Evolutionary conservation across 2,888 invertebrate species (phyloP).

Genomic region (Invenusta paracnida): DNA sequence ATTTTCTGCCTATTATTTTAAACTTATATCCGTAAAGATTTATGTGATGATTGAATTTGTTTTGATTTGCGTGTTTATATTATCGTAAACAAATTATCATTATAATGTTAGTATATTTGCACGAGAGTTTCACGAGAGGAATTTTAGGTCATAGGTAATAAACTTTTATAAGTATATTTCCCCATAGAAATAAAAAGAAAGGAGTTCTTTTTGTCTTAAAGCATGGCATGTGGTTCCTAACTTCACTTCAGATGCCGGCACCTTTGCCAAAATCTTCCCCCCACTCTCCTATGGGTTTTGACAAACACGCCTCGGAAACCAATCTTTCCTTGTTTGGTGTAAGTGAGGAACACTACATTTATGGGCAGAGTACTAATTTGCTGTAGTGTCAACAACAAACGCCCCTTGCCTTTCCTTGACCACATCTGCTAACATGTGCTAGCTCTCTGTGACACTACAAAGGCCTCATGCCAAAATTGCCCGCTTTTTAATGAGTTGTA

Average conservation of each 20-base stretch:
- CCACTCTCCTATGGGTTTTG: no score
- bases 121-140: no score
- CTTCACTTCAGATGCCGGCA: background rate
- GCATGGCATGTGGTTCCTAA: background rate
- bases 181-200: no score
- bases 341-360: background rate
- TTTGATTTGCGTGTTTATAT: background rate
- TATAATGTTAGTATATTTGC: background rate
- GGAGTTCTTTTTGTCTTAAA: background rate
- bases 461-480: no score
- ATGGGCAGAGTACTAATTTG: background rate
- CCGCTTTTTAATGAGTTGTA: no score
- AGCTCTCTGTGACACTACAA: no score
- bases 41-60: no score
- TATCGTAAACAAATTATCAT: background rate
- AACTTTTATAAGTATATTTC: no score
- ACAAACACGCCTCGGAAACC: background rate
- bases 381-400: background rate
- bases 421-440: no score
- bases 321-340: conserved; percentile 19
- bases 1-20: background rate
- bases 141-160: no score
- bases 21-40: background rate
- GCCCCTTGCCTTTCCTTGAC: no score
- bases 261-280: background rate